A percentile compares a stretch with the other conserved stretches of the same genome.
Evolutionary conservation across 2,797 vertebrate species (phyloP).

Genomic region (Halcyon badia): DNA sequence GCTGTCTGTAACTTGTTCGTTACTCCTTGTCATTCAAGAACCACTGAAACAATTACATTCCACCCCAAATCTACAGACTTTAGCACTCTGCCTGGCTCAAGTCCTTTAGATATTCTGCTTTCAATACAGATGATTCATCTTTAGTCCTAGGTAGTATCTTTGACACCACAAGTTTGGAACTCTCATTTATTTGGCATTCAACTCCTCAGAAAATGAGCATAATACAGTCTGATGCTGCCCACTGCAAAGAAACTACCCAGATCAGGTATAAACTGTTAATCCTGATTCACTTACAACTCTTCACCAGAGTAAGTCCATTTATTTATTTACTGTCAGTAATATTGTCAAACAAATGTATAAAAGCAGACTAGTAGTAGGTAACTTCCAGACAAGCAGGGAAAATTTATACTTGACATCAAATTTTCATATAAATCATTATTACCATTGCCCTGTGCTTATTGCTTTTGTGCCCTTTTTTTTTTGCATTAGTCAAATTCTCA

Average conservation of each 20-base stretch:
- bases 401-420: background rate
- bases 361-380: background rate
- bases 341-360: background rate
- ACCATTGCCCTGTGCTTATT: background rate
- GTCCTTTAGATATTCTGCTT: background rate
- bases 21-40: background rate
- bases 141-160: background rate
- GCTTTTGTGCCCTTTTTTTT: background rate
- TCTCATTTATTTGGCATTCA: background rate
- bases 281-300: background rate
- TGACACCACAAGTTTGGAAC: background rate
- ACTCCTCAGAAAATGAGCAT: background rate
- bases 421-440: background rate
- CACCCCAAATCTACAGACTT: background rate
- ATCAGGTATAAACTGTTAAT: background rate
- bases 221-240: background rate
- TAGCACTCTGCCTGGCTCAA: background rate
- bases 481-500: background rate
- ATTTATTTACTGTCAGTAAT: background rate
- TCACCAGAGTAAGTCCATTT: background rate
- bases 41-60: background rate
- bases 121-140: background rate
- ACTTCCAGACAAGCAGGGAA: background rate
- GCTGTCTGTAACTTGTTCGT: background rate
- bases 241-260: background rate